These are phyloP conservation scores for Poecile atricapillus DNA, from an alignment of 2,113 vertebrate genomes.

Conservation along the genomic window DNA sequence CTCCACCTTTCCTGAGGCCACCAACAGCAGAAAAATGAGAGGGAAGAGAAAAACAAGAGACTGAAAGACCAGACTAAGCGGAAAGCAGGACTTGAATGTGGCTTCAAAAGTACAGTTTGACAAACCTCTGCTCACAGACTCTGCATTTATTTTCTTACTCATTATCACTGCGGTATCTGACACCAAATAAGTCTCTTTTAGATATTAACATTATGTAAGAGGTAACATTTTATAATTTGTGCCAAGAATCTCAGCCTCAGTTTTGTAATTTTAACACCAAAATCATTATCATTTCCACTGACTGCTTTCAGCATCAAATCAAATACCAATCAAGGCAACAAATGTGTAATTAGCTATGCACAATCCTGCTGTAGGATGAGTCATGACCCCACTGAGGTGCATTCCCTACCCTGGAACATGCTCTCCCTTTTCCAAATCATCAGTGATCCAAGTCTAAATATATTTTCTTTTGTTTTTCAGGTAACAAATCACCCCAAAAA, in stretches of 20 bases:
- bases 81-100: neutral
- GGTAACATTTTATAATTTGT: neutral
- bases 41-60: neutral
- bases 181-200: neutral
- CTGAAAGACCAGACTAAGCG: neutral
- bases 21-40: neutral
- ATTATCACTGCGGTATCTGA: accelerated
- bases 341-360: neutral
- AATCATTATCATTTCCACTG: neutral
- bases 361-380: neutral
- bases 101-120: neutral
- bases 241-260: neutral
- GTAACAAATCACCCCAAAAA: neutral
- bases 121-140: neutral
- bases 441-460: neutral
- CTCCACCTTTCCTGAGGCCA: neutral
- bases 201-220: neutral
- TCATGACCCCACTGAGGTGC: neutral
- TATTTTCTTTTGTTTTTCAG: neutral
- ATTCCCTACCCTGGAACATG: neutral
- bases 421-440: neutral
- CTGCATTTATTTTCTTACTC: neutral
- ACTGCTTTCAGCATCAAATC: neutral
- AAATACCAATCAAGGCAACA: neutral
- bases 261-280: neutral